Conservation (phyloP, 2,113 vertebrate species). For the Salminus brasiliensis region DNA sequence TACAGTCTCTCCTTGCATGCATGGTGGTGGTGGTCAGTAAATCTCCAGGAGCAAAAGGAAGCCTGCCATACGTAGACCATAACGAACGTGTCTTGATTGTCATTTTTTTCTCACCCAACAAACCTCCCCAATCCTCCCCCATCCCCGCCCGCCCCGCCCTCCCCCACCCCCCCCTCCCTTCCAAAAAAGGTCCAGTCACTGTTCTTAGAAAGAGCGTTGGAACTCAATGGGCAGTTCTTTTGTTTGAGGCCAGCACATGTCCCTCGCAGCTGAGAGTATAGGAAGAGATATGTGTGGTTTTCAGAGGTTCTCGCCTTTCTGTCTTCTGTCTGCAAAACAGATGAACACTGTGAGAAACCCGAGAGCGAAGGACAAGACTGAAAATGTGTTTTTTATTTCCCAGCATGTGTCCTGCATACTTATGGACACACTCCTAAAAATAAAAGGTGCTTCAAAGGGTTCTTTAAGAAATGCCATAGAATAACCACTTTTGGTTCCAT, state of each 20-base stretch:
- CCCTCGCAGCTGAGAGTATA: conserved; percentile 43
- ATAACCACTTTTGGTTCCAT: too few species aligned
- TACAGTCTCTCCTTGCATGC: conserved; percentile 17
- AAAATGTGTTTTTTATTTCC: neutral
- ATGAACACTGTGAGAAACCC: neutral
- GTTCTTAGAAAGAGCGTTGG: conserved; percentile 36
- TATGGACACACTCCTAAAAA: too few species aligned
- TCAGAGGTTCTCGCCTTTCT: conserved; percentile 16
- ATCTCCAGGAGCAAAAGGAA: conserved; percentile 29
- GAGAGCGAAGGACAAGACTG: neutral
- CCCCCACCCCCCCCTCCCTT: neutral
- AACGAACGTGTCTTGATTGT: conserved; percentile 11
- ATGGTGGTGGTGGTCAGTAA: neutral
- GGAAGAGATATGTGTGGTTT: conserved; percentile 31
- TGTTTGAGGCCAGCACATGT: conserved; percentile 28
- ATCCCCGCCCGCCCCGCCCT: neutral
- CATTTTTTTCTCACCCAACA: conserved; percentile 10
- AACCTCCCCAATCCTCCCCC: neutral
- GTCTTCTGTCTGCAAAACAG: conserved; percentile 26
- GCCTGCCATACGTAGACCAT: conserved; percentile 15
- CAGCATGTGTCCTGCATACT: neutral
- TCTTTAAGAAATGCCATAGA: too few species aligned
- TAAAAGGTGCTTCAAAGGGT: too few species aligned
- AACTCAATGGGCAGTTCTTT: conserved; percentile 38
- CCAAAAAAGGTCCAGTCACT: conserved; percentile 24